Percentiles rank a stretch among this genome's conserved stretches.
These are phyloP conservation scores for Parnassius orleans DNA, from an alignment of 2,888 invertebrate species.

Conservation along the genomic window DNA sequence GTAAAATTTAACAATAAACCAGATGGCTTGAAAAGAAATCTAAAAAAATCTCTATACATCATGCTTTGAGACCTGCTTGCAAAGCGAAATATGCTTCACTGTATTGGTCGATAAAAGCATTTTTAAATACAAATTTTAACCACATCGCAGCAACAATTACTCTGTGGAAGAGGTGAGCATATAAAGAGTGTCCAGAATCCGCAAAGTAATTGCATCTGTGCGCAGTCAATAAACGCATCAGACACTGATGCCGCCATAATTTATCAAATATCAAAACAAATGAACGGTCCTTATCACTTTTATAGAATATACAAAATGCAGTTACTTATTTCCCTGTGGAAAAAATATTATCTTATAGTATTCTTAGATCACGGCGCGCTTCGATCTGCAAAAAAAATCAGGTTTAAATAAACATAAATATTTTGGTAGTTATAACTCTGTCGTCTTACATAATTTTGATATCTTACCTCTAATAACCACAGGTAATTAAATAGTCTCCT, in stretches of 20 bases:
- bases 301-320: constrained; percentile 83
- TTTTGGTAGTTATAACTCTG: background rate
- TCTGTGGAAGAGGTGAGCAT: constrained; percentile 77
- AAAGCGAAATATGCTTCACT: constrained; percentile 68
- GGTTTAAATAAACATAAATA: background rate
- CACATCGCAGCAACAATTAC: constrained; percentile 71
- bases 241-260: constrained; percentile 74
- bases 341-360: constrained; percentile 82
- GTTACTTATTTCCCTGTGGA: constrained; percentile 82
- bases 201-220: constrained; percentile 76
- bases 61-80: constrained; percentile 73
- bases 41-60: constrained; percentile 78
- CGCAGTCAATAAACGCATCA: constrained; percentile 69
- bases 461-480: constrained; percentile 93
- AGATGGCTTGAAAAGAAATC: constrained; percentile 76
- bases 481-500: constrained; percentile 97
- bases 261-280: constrained; percentile 80
- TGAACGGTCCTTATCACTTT: constrained; percentile 80
- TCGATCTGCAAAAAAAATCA: constrained; percentile 70
- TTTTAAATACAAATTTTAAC: constrained; percentile 68
- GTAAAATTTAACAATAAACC: constrained; percentile 39
- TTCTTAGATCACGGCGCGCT: constrained; percentile 80
- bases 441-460: background rate
- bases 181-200: constrained; percentile 75
- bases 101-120: constrained; percentile 69